phyloP scores from a whole-genome alignment of 1,140 invertebrate genomes.

The Zaprionus kolodkinae region DNA sequence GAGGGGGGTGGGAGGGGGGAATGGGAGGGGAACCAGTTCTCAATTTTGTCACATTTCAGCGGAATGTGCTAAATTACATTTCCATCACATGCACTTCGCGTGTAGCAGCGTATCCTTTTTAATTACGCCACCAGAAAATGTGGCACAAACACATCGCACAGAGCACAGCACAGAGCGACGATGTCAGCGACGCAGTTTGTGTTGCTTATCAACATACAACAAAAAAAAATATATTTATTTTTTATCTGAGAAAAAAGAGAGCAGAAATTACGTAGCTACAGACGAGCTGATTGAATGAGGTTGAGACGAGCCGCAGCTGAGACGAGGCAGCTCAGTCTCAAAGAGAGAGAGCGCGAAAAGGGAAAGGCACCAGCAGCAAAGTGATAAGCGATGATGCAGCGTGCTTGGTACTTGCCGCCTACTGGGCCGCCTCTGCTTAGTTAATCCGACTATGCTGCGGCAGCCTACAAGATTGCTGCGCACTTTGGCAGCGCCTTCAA shows the following conservation, averaged over 20 bases:
- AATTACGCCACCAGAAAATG: slow-evolving; percentile 52
- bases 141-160: slow-evolving; percentile 55
- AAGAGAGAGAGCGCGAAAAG: too few species aligned
- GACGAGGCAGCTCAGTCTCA: too few species aligned
- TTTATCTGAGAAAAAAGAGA: slow-evolving; percentile 20
- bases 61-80: slow-evolving; percentile 76
- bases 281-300: slow-evolving; percentile 57
- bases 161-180: slow-evolving; percentile 27
- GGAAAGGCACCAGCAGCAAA: slow-evolving; percentile 44
- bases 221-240: slow-evolving; percentile 1
- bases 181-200: slow-evolving; percentile 41
- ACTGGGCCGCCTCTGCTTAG: slow-evolving; percentile 11
- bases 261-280: slow-evolving; percentile 27
- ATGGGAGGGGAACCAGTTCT: slow-evolving; percentile 23
- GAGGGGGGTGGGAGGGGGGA: background rate
- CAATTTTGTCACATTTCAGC: slow-evolving; percentile 35
- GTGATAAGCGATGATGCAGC: slow-evolving; percentile 40
- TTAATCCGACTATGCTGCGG: slow-evolving; percentile 42
- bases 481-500: slow-evolving; percentile 41
- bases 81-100: slow-evolving; percentile 56
- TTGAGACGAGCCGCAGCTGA: background rate
- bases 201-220: slow-evolving; percentile 37
- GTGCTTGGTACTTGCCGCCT: slow-evolving; percentile 62
- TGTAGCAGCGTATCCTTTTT: slow-evolving; percentile 51
- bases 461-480: slow-evolving; percentile 44